phyloP scores from a whole-genome alignment of 2,113 vertebrate genomes.

The Equus przewalskii region DNA sequence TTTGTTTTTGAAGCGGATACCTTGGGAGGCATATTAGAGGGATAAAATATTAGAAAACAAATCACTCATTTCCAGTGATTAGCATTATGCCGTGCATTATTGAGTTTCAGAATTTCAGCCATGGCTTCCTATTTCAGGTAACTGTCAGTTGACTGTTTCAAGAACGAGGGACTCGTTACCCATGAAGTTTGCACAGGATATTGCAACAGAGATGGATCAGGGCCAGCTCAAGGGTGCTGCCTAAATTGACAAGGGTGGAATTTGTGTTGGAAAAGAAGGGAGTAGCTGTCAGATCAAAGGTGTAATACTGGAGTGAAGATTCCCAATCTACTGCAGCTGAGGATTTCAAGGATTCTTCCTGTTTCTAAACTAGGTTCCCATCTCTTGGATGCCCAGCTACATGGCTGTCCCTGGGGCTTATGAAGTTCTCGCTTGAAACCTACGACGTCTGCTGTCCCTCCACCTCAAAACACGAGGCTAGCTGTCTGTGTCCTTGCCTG shows the following conservation, averaged over 20 bases:
- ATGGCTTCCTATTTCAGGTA: constrained; percentile 56
- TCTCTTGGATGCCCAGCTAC: neutral
- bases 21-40: neutral
- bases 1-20: neutral
- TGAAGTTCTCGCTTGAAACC: constrained; percentile 30
- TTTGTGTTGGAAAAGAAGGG: constrained; percentile 7
- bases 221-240: constrained; percentile 39
- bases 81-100: neutral
- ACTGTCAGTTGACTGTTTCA: constrained; percentile 42
- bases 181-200: neutral
- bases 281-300: constrained; percentile 9
- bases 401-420: neutral
- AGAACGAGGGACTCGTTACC: neutral
- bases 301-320: constrained; percentile 23
- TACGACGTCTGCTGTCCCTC: neutral
- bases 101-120: neutral
- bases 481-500: neutral
- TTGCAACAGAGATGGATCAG: constrained; percentile 37
- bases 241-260: neutral
- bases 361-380: neutral
- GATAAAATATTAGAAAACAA: constrained; percentile 47
- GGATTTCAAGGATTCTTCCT: constrained; percentile 6
- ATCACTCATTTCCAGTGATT: neutral
- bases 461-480: constrained; percentile 5
- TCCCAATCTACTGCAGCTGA: neutral